phyloP scores from a whole-genome alignment of 2,797 vertebrate genomes.

The Lepilemur ruficaudatus region DNA sequence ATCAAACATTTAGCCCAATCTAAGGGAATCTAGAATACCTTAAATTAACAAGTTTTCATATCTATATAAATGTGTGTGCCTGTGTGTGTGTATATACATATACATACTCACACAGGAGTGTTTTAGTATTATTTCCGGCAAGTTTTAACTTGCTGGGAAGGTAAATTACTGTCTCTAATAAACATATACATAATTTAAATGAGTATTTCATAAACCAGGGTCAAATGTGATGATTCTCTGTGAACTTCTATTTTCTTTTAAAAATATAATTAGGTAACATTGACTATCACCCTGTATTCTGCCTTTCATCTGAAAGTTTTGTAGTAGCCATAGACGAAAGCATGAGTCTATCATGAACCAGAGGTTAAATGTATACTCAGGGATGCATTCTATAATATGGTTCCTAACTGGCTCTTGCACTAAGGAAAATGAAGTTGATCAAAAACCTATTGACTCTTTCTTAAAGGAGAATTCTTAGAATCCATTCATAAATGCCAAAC shows the following conservation, averaged over 20 bases:
- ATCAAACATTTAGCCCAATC: not conserved
- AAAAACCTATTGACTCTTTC: not conserved
- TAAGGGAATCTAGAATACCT: not conserved
- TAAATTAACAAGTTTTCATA: not conserved
- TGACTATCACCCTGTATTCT: not conserved
- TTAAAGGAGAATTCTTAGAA: constrained; percentile 4
- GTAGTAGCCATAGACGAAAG: not conserved
- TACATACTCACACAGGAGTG: not conserved
- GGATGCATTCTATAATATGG: not conserved
- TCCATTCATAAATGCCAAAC: not conserved
- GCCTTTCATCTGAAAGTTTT: not conserved
- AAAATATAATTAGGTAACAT: not conserved
- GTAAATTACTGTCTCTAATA: not conserved
- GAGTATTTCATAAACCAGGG: not conserved
- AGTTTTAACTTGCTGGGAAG: not conserved
- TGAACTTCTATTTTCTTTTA: not conserved
- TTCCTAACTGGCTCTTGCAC: not conserved
- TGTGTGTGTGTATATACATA: not conserved
- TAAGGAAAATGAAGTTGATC: not conserved
- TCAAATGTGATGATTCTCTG: not conserved
- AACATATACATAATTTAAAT: not conserved
- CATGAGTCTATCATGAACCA: not conserved
- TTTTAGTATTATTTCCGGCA: not conserved
- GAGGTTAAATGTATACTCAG: not conserved
- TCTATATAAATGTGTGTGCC: not conserved